These are phyloP conservation scores for Julus scandinavius DNA, from an alignment of 2,888 invertebrate species.

Conservation along the genomic window DNA sequence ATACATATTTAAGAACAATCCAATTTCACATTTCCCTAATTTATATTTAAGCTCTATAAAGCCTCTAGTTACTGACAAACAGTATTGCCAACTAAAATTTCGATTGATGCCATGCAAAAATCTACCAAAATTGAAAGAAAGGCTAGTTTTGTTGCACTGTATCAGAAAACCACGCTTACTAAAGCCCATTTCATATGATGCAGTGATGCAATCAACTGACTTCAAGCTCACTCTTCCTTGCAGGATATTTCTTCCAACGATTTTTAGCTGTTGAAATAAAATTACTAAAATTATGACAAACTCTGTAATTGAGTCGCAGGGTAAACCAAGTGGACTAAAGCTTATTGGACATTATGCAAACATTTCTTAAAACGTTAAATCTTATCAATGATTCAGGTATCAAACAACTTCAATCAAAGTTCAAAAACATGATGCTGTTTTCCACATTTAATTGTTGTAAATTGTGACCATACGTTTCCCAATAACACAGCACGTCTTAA, in stretches of 20 bases:
- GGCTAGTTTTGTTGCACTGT: background rate
- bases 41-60: background rate
- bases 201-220: slow-evolving; percentile 25
- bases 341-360: background rate
- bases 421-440: background rate
- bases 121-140: background rate
- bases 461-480: background rate
- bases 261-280: slow-evolving; percentile 48
- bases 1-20: background rate
- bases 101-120: slow-evolving; percentile 17
- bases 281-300: background rate
- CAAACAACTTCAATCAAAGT: background rate
- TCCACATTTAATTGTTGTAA: background rate
- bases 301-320: background rate
- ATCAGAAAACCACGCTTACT: slow-evolving; percentile 50
- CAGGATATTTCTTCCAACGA: background rate
- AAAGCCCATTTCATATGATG: slow-evolving; percentile 39
- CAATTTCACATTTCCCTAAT: background rate
- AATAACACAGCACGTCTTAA: background rate
- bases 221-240: slow-evolving; percentile 24
- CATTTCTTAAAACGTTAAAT: background rate
- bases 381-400: background rate
- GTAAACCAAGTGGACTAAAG: background rate
- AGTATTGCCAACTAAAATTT: background rate
- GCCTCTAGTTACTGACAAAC: background rate